Base-by-base conservation (phyloP, 2,113 vertebrate species). In the Gorsachius goisagi region DNA sequence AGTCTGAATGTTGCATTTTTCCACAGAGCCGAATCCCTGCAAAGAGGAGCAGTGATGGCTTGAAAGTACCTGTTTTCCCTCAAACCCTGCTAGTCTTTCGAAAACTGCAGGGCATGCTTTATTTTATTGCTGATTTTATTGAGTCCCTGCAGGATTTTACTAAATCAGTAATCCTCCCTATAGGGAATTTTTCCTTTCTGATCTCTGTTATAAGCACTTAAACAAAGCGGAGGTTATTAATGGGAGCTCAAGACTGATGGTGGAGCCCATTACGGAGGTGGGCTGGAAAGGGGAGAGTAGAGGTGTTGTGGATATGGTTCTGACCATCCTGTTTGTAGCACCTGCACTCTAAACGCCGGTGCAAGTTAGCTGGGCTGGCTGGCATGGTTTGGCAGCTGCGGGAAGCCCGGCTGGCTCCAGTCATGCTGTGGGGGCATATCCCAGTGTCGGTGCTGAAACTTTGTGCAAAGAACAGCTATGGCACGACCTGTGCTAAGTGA, bases 11-110 rank as follows among this genome's bases (percentile, higher is more conserved):
- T 78, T 91, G 56, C 52, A 5, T 87, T 87, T 89, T 95, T 95
- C 64, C 66, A n/a, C 44, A 39, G 56, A 60, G 83, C 60, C 63
- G 79, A 33, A 45, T 81, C 45, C 66, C 39, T 90, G 80, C 63
- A 59, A 93, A 50, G 27, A 66, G 37, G 44, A 85, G 23, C 53
- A 59, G 39, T 68, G 77, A 56, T 18, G 28, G 64, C 62, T 92
- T 53, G 32, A 20, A 27, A 78, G 49, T 75, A 91, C 76, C 81
- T 87, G 84, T 84, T 89, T 95, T 87, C 77, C 89, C 58, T 96
- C 86, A 89, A 63, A 50, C 63, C 45, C 60, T 76, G 13, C n/a
- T 68, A 49, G 77, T 62, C 85, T 81, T 91, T 27, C 75, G 53
- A 86, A 93, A 93, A 80, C 45, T 88, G 50, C 24, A 62, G 32